Evolutionary conservation across 2,797 vertebrate species (phyloP), one percentile per base, ranked within the genome.

Genomic region (Valencia hispanica): DNA sequence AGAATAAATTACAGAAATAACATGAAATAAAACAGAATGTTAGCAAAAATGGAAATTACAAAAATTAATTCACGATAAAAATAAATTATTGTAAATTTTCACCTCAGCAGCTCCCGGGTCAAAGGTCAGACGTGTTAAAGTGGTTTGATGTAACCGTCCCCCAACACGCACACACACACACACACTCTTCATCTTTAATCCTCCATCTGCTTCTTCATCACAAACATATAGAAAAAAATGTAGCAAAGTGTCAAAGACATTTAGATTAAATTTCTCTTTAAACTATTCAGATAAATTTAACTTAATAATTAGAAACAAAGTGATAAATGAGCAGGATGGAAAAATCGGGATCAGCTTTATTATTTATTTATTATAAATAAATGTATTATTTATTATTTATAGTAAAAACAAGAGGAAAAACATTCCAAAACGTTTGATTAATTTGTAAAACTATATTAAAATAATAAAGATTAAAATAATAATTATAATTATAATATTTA

Each of bases 111-210:
- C 50, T 70, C 82, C 71, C 25, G 11, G 85, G 86, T 80, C 87
- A 87, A 77, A 89, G 86, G 87, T 89, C 86, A 87, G 76, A 74
- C 77, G 27, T 82, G 84, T 82, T 70, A 73, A 76, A 81, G 73
- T 73, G 72, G 68, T 71, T 78, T 10, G 36, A 39, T 65, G 34
- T n/a, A 14, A 14, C 34, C 9, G 10, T 25, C 63, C 14, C 25
- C 36, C 18, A 59, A 5, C 59, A 18, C 17, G 34, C 55, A 30
- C 55, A 57, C 27, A 32, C 55, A 57, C 55, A 15, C 53, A 57
- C n/a, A 30, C 53, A 30, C n/a, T 45, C 43, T 4, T 45, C 75
- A 48, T 41, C n/a, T 72, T 80, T 85, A 75, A 75, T 68, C 79
- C 39, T 79, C 74, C 71, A 59, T 50, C 71, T 50, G 73, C 63